These are phyloP conservation scores for Xerus rutilus DNA, from an alignment of 2,797 vertebrate species.

Conservation along the genomic window DNA sequence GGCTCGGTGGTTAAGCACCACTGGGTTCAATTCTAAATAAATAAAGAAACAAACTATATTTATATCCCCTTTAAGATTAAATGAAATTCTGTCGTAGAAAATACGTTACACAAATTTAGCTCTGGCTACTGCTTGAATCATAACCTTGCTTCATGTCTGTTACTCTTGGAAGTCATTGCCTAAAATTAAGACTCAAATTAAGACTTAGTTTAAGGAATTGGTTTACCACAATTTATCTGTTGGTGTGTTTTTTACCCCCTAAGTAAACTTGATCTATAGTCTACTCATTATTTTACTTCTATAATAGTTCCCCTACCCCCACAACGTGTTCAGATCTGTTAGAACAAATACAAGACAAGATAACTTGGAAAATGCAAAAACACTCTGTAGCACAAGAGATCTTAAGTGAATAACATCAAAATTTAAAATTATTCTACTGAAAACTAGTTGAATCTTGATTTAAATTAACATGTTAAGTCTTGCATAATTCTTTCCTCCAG, in stretches of 20 bases:
- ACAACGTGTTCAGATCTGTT: neutral
- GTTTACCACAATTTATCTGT: neutral
- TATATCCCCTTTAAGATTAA: neutral
- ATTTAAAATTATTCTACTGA: constrained; percentile 12
- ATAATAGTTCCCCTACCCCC: neutral
- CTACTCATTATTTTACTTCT: constrained; percentile 17
- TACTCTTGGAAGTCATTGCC: neutral
- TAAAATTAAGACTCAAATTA: neutral
- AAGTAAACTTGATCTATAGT: constrained; percentile 11
- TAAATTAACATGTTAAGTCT: constrained; percentile 38
- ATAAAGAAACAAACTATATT: neutral
- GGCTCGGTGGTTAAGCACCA: too few relatives aligned
- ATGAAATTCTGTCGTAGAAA: neutral
- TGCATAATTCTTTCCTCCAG: constrained; percentile 86
- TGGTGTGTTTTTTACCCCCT: neutral
- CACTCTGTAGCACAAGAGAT: neutral
- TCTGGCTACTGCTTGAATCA: neutral
- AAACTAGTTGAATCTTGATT: constrained; percentile 39
- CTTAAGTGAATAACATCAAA: constrained; percentile 38
- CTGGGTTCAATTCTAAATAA: too few relatives aligned
- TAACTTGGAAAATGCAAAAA: neutral
- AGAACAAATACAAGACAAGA: neutral
- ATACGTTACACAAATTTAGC: neutral
- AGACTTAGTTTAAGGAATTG: constrained; percentile 10
- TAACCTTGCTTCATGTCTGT: neutral